Percentiles rank a stretch among this genome's conserved stretches.
phyloP scores from a whole-genome alignment of 2,797 vertebrate species.

The Tarsius wallacei region DNA sequence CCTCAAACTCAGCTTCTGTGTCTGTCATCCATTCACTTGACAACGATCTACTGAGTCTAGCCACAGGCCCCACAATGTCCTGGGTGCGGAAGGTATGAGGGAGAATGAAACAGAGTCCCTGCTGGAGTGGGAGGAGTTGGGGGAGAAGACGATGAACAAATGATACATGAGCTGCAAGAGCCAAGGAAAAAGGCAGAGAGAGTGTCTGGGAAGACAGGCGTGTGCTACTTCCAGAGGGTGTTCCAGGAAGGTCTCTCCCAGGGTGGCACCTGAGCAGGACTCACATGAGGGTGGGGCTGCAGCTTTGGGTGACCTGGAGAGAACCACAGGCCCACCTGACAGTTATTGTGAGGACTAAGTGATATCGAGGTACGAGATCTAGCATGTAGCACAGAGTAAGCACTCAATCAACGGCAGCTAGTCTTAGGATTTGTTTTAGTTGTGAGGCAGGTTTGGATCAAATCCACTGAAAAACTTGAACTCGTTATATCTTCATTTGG shows the following conservation, averaged over 20 bases:
- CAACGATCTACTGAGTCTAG: not conserved
- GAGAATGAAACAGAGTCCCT: not conserved
- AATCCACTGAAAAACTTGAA: slow-evolving; percentile 17
- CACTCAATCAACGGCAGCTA: not conserved
- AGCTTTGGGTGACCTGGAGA: not conserved
- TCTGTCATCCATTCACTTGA: not conserved
- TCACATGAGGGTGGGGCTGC: not conserved
- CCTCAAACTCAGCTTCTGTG: not conserved
- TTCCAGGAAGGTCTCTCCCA: not conserved
- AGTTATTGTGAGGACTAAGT: not conserved
- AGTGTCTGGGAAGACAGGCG: not conserved
- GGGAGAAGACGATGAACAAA: no score
- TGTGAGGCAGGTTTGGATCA: not conserved
- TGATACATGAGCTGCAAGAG: not conserved
- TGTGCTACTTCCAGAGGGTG: not conserved
- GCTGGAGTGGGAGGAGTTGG: not conserved
- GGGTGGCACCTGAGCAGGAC: not conserved
- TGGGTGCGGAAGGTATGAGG: not conserved
- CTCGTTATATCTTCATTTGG: not conserved
- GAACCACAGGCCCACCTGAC: not conserved
- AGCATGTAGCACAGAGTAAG: not conserved
- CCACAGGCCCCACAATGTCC: rapidly evolving
- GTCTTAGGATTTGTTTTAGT: not conserved
- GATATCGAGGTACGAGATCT: not conserved
- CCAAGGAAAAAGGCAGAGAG: not conserved